Evolutionary conservation across 2,113 vertebrate species (phyloP).

Genomic region (Athene noctua): DNA sequence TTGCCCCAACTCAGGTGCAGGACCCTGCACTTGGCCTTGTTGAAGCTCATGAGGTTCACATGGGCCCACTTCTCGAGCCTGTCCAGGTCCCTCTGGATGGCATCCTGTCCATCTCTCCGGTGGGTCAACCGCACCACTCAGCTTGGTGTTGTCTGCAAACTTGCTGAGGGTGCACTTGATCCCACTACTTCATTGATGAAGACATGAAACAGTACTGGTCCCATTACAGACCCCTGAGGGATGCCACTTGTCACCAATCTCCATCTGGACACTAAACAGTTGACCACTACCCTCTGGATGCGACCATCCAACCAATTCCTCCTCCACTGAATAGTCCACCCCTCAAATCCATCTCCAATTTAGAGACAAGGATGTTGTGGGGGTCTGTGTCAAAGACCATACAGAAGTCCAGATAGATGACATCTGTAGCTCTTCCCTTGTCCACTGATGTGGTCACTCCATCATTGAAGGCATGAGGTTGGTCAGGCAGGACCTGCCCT

Average conservation of each 20-base stretch:
- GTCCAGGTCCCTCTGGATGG: too few species aligned
- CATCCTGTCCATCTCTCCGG: too few species aligned
- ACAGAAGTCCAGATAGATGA: not conserved
- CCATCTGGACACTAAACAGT: not conserved
- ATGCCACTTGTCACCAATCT: not conserved
- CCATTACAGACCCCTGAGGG: fast-evolving
- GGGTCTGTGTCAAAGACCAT: not conserved
- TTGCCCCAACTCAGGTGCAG: not conserved
- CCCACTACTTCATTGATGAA: not conserved
- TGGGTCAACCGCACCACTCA: too few species aligned
- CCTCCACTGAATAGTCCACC: not conserved
- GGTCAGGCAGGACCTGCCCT: not conserved
- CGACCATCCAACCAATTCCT: not conserved
- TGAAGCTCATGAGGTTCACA: not conserved
- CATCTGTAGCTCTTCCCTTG: not conserved
- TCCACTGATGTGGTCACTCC: not conserved
- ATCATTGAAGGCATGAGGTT: not conserved
- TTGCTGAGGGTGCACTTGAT: not conserved
- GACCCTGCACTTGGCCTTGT: not conserved
- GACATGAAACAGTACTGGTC: not conserved
- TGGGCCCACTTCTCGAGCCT: too few species aligned
- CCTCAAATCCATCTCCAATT: not conserved
- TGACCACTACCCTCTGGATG: not conserved
- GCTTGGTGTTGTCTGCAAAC: not conserved
- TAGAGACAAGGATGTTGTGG: not conserved